Evolutionary conservation across 2,797 vertebrate species (phyloP).

Genomic region (Onychomys leucogaster): DNA sequence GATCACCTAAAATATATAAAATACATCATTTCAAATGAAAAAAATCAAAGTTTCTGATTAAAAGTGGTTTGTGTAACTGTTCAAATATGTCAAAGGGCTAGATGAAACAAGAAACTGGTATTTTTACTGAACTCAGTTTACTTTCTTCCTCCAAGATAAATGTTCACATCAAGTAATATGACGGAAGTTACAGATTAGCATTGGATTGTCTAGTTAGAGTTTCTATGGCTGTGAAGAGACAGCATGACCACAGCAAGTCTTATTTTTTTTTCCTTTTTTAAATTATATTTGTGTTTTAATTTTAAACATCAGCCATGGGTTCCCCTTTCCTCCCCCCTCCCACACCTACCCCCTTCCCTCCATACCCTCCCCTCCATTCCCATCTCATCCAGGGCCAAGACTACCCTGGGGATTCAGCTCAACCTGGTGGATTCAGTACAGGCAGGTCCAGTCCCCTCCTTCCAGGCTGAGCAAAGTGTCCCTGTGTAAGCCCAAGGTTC

Average conservation of each 20-base stretch:
- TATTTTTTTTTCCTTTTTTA: too few species aligned
- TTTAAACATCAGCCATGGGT: too few species aligned
- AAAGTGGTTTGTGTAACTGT: constrained; percentile 18
- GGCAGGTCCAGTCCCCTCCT: too few species aligned
- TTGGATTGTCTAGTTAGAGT: background rate
- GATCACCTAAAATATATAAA: background rate
- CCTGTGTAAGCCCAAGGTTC: too few species aligned
- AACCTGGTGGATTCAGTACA: too few species aligned
- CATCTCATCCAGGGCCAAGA: too few species aligned
- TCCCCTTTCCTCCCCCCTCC: too few species aligned
- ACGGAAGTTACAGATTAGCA: constrained; percentile 1
- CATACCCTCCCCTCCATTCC: too few species aligned
- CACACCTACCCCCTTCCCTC: too few species aligned
- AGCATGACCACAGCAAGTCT: background rate
- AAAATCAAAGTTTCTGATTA: background rate
- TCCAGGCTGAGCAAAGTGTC: too few species aligned
- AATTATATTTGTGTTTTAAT: too few species aligned
- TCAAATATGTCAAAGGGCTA: background rate
- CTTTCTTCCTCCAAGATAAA: constrained; percentile 24
- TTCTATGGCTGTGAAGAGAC: background rate
- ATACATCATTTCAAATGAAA: constrained; percentile 14
- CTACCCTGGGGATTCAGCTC: too few species aligned
- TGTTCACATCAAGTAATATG: background rate
- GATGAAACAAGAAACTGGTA: background rate
- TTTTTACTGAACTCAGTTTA: constrained; percentile 15